Evolutionary conservation across 2,888 invertebrate genomes (phyloP).

Genomic region (Smittia aterrima): DNA sequence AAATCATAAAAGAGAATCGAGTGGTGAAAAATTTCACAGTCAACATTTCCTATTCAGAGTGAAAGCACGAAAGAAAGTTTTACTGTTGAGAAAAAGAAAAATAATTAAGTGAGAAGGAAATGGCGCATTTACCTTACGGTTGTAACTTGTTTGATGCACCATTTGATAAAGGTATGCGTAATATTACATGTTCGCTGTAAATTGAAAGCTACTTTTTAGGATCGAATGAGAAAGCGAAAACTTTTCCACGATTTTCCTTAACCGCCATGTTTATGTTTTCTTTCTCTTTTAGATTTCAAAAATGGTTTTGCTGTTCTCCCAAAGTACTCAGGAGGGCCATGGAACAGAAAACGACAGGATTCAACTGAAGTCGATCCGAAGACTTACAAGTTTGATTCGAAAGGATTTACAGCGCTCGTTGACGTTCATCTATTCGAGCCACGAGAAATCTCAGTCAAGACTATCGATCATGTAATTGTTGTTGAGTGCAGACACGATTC

Average conservation of each 20-base stretch:
- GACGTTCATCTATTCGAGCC: constrained; percentile 27
- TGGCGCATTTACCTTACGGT: constrained; percentile 28
- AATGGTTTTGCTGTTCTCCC: not conserved
- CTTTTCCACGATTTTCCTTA: not conserved
- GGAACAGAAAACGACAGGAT: not conserved
- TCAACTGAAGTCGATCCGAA: constrained; percentile 17
- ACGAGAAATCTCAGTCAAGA: constrained; percentile 16
- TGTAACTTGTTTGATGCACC: constrained; percentile 29
- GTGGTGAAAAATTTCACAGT: not conserved
- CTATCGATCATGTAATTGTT: constrained; percentile 24
- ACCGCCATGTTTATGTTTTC: constrained; percentile 23
- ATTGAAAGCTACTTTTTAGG: too few species aligned
- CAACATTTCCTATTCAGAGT: not conserved
- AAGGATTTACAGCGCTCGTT: constrained; percentile 23
- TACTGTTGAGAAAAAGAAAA: not conserved
- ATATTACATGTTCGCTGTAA: not conserved
- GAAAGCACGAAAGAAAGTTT: not conserved
- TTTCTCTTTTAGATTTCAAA: constrained; percentile 3
- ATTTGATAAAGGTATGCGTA: constrained; percentile 3
- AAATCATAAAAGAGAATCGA: not conserved
- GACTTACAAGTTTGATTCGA: constrained; percentile 18
- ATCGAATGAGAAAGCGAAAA: too few species aligned
- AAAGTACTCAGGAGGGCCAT: not conserved
- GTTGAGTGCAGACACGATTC: constrained; percentile 30
- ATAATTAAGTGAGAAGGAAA: not conserved